Evolutionary conservation across 1,140 invertebrate genomes (phyloP).

Genomic region (Goniozus legneri): DNA sequence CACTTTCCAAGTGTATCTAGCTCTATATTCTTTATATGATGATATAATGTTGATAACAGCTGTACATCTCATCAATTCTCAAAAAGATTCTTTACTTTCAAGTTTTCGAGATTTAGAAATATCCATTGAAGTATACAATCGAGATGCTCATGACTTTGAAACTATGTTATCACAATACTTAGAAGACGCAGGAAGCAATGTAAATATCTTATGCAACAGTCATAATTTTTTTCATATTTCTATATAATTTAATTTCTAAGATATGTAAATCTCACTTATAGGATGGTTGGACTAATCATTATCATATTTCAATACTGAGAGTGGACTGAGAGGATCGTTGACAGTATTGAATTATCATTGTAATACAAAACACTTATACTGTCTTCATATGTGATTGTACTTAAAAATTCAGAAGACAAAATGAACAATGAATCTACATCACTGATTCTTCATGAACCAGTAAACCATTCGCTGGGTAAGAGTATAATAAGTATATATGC

Average conservation of each 20-base stretch:
- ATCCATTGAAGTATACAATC: slow-evolving; percentile 92
- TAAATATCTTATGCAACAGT: no score
- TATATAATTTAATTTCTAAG: not conserved
- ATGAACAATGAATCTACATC: slow-evolving; percentile 97
- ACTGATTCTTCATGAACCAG: slow-evolving; percentile 93
- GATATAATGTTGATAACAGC: slow-evolving; percentile 88
- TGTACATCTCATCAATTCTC: slow-evolving; percentile 77
- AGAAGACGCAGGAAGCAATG: slow-evolving; percentile 95
- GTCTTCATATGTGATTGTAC: slow-evolving; percentile 87
- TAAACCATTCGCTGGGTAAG: slow-evolving; percentile 94
- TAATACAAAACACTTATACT: slow-evolving; percentile 75
- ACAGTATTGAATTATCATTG: slow-evolving; percentile 52
- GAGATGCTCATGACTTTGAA: slow-evolving; percentile 83
- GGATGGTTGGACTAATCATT: slow-evolving; percentile 81
- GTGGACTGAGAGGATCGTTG: slow-evolving; percentile 96
- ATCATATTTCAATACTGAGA: slow-evolving; percentile 81
- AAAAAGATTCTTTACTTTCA: slow-evolving; percentile 84
- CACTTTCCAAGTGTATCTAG: slow-evolving; percentile 86
- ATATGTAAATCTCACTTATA: no score
- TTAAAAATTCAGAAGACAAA: slow-evolving; percentile 84
- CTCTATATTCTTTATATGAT: slow-evolving; percentile 83
- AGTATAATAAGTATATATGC: no score
- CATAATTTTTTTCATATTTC: not conserved
- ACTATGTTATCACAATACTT: slow-evolving; percentile 98
- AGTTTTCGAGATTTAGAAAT: slow-evolving; percentile 95